Conservation (phyloP, 2,888 invertebrate species). For the Leptopilina drosophilae region DNA sequence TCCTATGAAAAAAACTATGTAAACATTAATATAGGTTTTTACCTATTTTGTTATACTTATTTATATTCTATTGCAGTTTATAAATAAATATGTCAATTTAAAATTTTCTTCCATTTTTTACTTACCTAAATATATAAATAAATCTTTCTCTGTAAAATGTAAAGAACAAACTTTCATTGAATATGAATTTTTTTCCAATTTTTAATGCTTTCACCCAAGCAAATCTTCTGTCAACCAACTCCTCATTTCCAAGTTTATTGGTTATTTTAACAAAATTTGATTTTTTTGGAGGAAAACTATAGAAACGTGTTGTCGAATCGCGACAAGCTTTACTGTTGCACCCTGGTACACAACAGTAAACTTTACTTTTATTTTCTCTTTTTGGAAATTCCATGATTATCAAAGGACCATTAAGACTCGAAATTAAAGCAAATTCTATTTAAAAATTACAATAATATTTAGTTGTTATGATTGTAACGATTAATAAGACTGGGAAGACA, state of each 20-base stretch:
- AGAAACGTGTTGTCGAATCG: neutral
- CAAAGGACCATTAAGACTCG: no score
- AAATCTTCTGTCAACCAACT: neutral
- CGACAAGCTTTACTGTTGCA: neutral
- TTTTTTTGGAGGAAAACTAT: neutral
- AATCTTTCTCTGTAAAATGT: neutral
- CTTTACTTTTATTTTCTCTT: slow-evolving; percentile 2
- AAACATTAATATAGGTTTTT: no score
- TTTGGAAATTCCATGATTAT: neutral
- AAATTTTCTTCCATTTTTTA: no score
- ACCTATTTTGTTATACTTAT: no score
- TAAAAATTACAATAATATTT: no score
- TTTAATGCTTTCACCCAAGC: neutral
- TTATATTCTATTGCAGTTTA: no score
- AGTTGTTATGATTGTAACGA: no score
- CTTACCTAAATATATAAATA: neutral
- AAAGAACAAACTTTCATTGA: neutral
- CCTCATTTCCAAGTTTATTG: neutral
- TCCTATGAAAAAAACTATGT: no score
- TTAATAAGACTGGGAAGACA: no score
- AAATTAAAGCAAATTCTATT: no score
- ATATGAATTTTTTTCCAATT: neutral
- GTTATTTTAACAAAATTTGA: slow-evolving; percentile 1
- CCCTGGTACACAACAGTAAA: neutral
- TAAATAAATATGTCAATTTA: no score